Base-by-base conservation (phyloP, 2,888 invertebrate species). In the Cheilosia impressa region DNA sequence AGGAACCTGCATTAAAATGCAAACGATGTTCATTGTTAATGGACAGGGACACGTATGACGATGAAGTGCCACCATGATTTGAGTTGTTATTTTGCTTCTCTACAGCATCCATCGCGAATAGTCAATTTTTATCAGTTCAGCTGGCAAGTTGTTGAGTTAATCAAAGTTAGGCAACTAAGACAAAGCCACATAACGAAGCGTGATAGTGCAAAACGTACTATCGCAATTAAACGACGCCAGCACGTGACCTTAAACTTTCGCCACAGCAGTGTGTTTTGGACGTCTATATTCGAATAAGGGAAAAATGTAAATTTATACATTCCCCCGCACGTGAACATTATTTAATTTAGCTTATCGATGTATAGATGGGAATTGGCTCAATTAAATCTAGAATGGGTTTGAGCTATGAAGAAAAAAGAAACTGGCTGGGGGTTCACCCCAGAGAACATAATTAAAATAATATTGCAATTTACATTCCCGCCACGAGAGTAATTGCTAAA, bases 1-100 rank as follows among this genome's bases (percentile, higher is more conserved):
- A 76, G 69, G 58, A 47, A 47, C 9, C n/a, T 47, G 62, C 19
- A 73, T 66, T 73, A 38, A 79, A 60, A 79, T 79, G 34, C 53
- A 47, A 62, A 79, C 45, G 53, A 58, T 60, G 66, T 73, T 19
- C 27, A 7, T 19, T 27, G 52, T 38, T 58, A 53, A 65, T 79
- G 79, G 52, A 45, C 22, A 65, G 72, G 79, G 52, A 45, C 22
- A 17, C 4, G 13, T 1, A 24, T 34, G 47, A 47, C 50, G 47
- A 71, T 34, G 24, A 4, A 34, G 47, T 24, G 50, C 24, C 24
- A 58, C 17, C 10, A 24, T 24, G 52, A 5, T 15, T 68, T 45
- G 15, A 31, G 27, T 3, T 15, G n/a, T 41, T 52, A 17, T 27
- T 19, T 43, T 55, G 13, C 47, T 58, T 38, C n/a, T 47, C 6